Evolutionary conservation across 2,113 vertebrate species (phyloP).

Genomic region (Prionailurus viverrinus): DNA sequence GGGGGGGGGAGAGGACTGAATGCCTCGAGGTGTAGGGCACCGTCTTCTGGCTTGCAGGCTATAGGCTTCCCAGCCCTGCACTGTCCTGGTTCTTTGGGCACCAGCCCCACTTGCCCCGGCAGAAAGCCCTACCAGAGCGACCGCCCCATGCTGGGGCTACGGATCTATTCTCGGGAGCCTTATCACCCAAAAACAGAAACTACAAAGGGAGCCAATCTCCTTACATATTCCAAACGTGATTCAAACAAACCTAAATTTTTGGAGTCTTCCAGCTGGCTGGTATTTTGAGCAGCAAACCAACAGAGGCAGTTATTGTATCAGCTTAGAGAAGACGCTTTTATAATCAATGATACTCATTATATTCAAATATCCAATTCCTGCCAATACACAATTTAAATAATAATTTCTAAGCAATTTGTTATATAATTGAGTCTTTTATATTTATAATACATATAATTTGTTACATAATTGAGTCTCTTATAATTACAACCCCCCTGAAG

Average conservation of each 20-base stretch:
- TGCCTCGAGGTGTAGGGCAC: not conserved
- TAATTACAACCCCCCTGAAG: conserved; percentile 52
- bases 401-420: conserved; percentile 75
- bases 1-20: not conserved
- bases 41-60: not conserved
- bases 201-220: conserved; percentile 9
- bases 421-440: conserved; percentile 66
- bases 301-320: conserved; percentile 63
- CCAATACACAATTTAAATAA: conserved; percentile 74
- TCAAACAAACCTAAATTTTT: conserved; percentile 51
- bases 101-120: not conserved
- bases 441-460: conserved; percentile 36
- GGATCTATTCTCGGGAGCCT: conserved; percentile 31
- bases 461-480: conserved; percentile 51
- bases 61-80: not conserved
- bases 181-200: conserved; percentile 60
- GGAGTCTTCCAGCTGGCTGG: conserved; percentile 72
- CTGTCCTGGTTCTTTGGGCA: not conserved
- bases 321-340: conserved; percentile 60
- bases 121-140: not conserved
- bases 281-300: conserved; percentile 54
- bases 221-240: conserved; percentile 53
- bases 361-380: conserved; percentile 61
- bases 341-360: conserved; percentile 70
- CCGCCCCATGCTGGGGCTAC: not conserved